phyloP scores from a whole-genome alignment of 2,888 invertebrate species.

The Ceriagrion tenellum region DNA sequence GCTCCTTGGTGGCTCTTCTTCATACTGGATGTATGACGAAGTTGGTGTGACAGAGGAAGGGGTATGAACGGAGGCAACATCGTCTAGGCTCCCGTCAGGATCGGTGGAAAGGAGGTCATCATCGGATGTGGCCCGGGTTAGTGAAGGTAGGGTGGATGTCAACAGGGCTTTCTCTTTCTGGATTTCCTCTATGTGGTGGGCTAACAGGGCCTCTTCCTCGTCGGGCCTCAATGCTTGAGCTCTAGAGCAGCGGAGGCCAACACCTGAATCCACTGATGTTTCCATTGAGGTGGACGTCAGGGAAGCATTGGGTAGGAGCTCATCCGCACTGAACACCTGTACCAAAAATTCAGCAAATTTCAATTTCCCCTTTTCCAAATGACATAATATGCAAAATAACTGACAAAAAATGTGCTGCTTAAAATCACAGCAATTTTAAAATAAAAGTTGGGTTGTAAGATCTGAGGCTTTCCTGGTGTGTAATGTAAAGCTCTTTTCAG shows the following conservation, averaged over 20 bases:
- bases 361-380: background rate
- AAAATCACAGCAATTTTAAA: too few species aligned
- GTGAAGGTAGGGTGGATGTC: slow-evolving; percentile 88
- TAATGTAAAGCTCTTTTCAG: too few species aligned
- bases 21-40: slow-evolving; percentile 17
- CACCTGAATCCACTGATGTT: slow-evolving; percentile 17
- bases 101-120: slow-evolving; percentile 91
- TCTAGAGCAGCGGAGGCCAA: slow-evolving; percentile 68
- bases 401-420: too few species aligned
- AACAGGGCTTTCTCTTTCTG: slow-evolving; percentile 90
- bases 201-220: slow-evolving; percentile 87
- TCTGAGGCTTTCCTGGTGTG: too few species aligned
- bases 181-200: slow-evolving; percentile 89
- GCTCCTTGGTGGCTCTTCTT: slow-evolving; percentile 9
- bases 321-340: slow-evolving; percentile 81
- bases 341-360: slow-evolving; percentile 44
- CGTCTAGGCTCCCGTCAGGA: slow-evolving; percentile 84
- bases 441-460: too few species aligned
- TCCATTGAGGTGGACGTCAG: slow-evolving; percentile 71
- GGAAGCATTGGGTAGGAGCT: slow-evolving; percentile 76
- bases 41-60: slow-evolving; percentile 49
- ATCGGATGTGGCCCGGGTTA: slow-evolving; percentile 91
- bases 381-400: too few species aligned
- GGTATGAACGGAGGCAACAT: slow-evolving; percentile 74
- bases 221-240: slow-evolving; percentile 78